These are phyloP conservation scores for Falcaria lacertinaria DNA, from an alignment of 2,888 invertebrate genomes.

Conservation along the genomic window DNA sequence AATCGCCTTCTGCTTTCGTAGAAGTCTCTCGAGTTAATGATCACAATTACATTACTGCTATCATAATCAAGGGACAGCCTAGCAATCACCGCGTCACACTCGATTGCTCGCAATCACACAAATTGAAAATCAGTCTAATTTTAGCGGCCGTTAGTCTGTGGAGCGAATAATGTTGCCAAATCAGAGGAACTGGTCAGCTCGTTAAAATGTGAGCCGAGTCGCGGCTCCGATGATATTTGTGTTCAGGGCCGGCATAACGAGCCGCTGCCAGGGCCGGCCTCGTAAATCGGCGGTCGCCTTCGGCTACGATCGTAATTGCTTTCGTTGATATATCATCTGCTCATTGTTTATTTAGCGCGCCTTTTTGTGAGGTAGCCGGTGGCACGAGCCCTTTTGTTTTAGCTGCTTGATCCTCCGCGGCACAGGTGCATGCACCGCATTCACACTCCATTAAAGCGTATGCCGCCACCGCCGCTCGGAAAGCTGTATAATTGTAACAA, in stretches of 20 bases:
- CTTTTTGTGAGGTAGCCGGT: constrained; percentile 59
- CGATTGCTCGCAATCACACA: background rate
- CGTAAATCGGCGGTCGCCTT: constrained; percentile 52
- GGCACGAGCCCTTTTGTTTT: constrained; percentile 21
- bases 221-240: constrained; percentile 46
- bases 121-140: constrained; percentile 7
- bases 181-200: constrained; percentile 32
- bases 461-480: no score
- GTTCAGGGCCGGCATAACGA: constrained; percentile 38
- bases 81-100: background rate
- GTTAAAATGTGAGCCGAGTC: constrained; percentile 36
- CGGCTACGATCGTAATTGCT: constrained; percentile 59
- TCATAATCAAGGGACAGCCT: background rate
- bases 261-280: constrained; percentile 33
- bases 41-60: background rate
- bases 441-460: background rate
- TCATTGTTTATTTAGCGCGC: constrained; percentile 66
- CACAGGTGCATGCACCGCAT: background rate
- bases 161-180: constrained; percentile 23
- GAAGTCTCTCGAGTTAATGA: background rate
- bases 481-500: no score
- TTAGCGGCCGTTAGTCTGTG: constrained; percentile 1
- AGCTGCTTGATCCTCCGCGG: constrained; percentile 8
- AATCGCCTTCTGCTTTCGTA: background rate
- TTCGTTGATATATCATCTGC: constrained; percentile 64